Percentiles rank a stretch among this genome's conserved stretches.
These are phyloP conservation scores for Pammene fasciana DNA, from an alignment of 2,888 invertebrate genomes.

Conservation along the genomic window DNA sequence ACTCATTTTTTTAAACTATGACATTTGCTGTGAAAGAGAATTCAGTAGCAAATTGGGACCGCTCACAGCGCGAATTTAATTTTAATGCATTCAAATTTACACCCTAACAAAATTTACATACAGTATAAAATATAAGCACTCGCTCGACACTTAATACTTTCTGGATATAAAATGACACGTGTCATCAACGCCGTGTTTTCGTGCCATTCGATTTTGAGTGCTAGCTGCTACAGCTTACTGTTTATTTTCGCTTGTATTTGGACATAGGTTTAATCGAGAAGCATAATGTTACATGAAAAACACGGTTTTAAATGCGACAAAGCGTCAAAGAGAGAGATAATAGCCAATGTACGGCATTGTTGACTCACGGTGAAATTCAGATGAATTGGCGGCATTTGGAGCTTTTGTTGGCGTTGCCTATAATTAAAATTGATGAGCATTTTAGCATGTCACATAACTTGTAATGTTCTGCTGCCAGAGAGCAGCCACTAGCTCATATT, in stretches of 20 bases:
- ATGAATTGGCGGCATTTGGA: not conserved
- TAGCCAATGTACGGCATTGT: conserved; percentile 3
- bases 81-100: not conserved
- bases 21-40: conserved; percentile 2
- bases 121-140: not conserved
- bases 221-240: not conserved
- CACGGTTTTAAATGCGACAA: not conserved
- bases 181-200: not conserved
- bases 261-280: not conserved
- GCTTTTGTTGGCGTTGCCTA: not conserved
- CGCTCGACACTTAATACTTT: not conserved
- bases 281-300: conserved; percentile 14
- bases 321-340: conserved; percentile 7
- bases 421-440: too few species aligned
- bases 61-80: not conserved
- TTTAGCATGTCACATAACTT: too few species aligned
- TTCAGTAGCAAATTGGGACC: conserved; percentile 1
- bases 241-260: not conserved
- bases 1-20: not conserved
- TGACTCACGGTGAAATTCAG: not conserved
- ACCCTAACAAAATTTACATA: not conserved
- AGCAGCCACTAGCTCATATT: too few species aligned
- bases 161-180: conserved; percentile 8
- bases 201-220: not conserved
- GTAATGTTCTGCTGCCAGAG: too few species aligned